Conservation (phyloP, 2,113 vertebrate genomes). For the Boulengeromyrus knoepffleri region DNA sequence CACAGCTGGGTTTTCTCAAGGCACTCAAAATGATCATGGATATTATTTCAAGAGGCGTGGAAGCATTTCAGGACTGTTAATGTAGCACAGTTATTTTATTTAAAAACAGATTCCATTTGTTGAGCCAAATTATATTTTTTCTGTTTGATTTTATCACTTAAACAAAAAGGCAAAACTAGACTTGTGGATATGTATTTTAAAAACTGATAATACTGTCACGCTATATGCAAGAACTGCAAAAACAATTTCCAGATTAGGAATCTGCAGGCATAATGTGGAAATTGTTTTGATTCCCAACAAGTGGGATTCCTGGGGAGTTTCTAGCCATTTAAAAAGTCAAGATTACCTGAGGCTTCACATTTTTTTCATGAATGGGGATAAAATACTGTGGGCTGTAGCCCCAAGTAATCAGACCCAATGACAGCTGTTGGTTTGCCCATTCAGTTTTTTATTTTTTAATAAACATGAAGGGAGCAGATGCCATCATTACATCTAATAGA, state of each 20-base stretch:
- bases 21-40: background rate
- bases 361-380: too few relatives aligned
- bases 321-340: too few relatives aligned
- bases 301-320: background rate
- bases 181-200: background rate
- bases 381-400: too few relatives aligned
- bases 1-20: constrained; percentile 20
- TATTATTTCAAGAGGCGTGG: constrained; percentile 5
- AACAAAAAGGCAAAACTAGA: background rate
- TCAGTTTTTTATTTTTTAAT: background rate
- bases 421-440: background rate
- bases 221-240: background rate
- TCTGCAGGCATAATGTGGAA: background rate
- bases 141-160: background rate
- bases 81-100: background rate
- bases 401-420: too few relatives aligned
- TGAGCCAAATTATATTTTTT: background rate
- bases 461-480: background rate
- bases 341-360: too few relatives aligned
- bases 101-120: background rate
- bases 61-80: background rate
- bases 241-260: background rate
- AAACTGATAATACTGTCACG: background rate
- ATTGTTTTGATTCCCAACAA: background rate
- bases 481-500: background rate